Conservation (phyloP, 2,797 vertebrate genomes). For the Phoebastria nigripes region DNA sequence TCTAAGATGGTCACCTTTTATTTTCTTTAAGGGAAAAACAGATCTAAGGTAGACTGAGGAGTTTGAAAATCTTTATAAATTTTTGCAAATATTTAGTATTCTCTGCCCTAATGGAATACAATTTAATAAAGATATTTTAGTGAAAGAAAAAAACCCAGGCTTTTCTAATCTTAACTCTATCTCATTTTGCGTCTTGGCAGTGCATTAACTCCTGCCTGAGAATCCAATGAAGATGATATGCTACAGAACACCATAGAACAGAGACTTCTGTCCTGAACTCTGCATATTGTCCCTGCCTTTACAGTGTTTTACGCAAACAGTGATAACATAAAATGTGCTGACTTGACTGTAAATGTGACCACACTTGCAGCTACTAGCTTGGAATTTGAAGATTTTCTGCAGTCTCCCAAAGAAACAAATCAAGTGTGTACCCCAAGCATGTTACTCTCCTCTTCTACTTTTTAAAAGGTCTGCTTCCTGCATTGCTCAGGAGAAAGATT, state of each 20-base stretch:
- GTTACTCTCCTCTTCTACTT: not conserved
- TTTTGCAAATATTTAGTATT: not conserved
- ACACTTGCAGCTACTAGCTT: not conserved
- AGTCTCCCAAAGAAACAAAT: not conserved
- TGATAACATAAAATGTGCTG: not conserved
- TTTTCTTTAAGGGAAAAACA: not conserved
- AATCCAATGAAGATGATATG: not conserved
- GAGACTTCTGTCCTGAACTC: not conserved
- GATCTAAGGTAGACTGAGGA: not conserved
- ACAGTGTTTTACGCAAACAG: not conserved
- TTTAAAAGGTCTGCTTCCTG: not conserved
- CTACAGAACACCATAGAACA: not conserved
- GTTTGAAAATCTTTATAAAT: not conserved
- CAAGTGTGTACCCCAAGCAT: too few relatives aligned
- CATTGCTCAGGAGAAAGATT: not conserved
- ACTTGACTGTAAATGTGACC: not conserved
- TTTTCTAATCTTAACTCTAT: not conserved
- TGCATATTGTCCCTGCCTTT: not conserved
- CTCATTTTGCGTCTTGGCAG: not conserved
- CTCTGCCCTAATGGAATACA: not conserved
- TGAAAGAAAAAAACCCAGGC: not conserved
- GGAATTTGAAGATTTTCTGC: not conserved
- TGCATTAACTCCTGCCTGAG: not conserved
- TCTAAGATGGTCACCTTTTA: not conserved
- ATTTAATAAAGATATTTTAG: not conserved